Evolutionary conservation across 2,888 invertebrate species (phyloP).

Genomic region (Schrankia costaestrigalis): DNA sequence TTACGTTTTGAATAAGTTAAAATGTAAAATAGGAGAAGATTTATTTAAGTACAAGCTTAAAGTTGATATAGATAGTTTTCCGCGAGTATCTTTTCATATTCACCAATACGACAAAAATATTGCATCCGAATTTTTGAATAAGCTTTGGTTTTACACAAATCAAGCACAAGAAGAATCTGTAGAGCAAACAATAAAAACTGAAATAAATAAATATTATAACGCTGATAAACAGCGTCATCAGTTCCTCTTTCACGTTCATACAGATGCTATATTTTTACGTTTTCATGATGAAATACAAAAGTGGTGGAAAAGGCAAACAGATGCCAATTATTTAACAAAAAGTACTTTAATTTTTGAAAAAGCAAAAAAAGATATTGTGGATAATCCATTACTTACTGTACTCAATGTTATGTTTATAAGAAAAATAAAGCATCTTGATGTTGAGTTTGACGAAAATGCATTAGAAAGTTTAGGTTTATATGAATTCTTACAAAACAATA

Average conservation of each 20-base stretch:
- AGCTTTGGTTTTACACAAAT: slow-evolving; percentile 44
- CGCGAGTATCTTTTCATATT: slow-evolving; percentile 33
- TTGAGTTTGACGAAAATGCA: slow-evolving; percentile 25
- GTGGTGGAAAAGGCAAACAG: slow-evolving; percentile 41
- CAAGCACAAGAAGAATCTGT: slow-evolving; percentile 41
- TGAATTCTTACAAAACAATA: slow-evolving; percentile 8
- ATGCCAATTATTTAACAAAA: slow-evolving; percentile 34
- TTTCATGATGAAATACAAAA: slow-evolving; percentile 47
- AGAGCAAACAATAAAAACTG: slow-evolving; percentile 35
- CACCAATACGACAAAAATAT: slow-evolving; percentile 32
- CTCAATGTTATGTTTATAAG: slow-evolving; percentile 38
- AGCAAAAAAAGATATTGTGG: slow-evolving; percentile 39
- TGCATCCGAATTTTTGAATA: slow-evolving; percentile 36
- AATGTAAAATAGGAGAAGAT: slow-evolving; percentile 15
- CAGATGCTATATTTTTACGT: slow-evolving; percentile 42
- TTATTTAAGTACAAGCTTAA: slow-evolving; percentile 28
- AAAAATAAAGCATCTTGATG: slow-evolving; percentile 31
- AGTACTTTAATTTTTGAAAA: slow-evolving; percentile 32
- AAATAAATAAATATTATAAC: slow-evolving; percentile 35
- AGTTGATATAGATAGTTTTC: slow-evolving; percentile 34
- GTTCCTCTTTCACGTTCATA: slow-evolving; percentile 36
- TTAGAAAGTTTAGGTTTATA: slow-evolving; percentile 27
- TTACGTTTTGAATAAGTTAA: slow-evolving; percentile 24
- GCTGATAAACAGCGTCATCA: slow-evolving; percentile 28
- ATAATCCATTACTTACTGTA: slow-evolving; percentile 38